Conservation (phyloP, 2,113 vertebrate species). For the Podarcis raffonei region DNA sequence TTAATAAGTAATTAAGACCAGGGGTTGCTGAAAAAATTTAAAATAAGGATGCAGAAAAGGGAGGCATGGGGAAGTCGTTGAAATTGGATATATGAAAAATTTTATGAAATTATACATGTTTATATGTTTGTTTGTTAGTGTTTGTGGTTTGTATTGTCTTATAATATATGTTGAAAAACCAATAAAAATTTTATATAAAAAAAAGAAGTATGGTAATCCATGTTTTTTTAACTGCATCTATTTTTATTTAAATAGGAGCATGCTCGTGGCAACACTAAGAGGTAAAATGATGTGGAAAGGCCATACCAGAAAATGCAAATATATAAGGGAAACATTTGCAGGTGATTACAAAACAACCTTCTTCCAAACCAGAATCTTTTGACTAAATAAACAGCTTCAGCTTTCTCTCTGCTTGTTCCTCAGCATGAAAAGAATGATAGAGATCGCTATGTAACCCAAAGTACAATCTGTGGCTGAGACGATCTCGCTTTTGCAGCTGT, state of each 20-base stretch:
- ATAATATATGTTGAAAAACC: too few relatives aligned
- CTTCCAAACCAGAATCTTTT: constrained; percentile 23
- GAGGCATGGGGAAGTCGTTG: too few relatives aligned
- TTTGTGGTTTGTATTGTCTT: too few relatives aligned
- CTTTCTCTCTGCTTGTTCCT: constrained; percentile 3
- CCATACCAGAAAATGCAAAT: constrained; percentile 8
- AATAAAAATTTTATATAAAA: too few relatives aligned
- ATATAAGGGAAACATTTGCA: constrained; percentile 39
- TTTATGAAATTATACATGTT: too few relatives aligned
- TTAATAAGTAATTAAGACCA: too few relatives aligned
- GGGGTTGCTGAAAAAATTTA: too few relatives aligned
- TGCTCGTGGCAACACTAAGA: not conserved
- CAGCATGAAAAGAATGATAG: constrained; percentile 17
- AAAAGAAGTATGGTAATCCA: not conserved
- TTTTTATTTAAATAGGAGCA: constrained; percentile 41
- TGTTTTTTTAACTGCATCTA: not conserved
- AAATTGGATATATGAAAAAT: too few relatives aligned
- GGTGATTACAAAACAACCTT: constrained; percentile 51
- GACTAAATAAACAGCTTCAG: constrained; percentile 25
- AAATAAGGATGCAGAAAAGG: too few relatives aligned
- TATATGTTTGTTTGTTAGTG: too few relatives aligned
- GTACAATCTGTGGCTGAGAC: not conserved
- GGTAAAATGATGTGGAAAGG: constrained; percentile 15
- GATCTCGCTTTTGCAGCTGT: constrained; percentile 23
- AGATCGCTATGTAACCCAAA: not conserved